Conservation (phyloP, 2,888 invertebrate genomes). For the Xanthorhoe designata region DNA sequence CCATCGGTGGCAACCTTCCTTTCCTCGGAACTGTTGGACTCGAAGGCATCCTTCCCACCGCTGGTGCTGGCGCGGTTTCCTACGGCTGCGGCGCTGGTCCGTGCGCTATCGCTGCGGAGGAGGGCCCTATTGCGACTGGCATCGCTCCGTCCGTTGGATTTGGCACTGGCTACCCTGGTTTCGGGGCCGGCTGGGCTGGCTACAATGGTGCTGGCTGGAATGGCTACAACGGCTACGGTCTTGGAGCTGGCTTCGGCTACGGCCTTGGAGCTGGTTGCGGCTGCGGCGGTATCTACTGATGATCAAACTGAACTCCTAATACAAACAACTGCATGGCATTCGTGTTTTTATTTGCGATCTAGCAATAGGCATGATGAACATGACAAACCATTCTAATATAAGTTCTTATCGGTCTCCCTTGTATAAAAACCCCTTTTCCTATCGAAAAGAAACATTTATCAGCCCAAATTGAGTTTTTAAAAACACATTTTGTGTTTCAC, state of each 20-base stretch:
- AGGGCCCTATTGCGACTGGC: slow-evolving; percentile 30
- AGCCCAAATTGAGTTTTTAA: no score
- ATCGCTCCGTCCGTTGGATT: slow-evolving; percentile 7
- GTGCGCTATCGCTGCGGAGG: slow-evolving; percentile 36
- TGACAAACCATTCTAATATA: no score
- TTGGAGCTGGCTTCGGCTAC: slow-evolving; percentile 10
- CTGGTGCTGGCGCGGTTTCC: slow-evolving; percentile 51
- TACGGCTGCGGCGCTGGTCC: slow-evolving; percentile 50
- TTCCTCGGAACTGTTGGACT: slow-evolving; percentile 54
- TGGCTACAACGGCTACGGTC: slow-evolving; percentile 4
- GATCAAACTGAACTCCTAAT: background rate
- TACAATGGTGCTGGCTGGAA: slow-evolving; percentile 12
- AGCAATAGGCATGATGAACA: no score
- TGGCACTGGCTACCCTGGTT: slow-evolving; percentile 10
- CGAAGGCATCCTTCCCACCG: slow-evolving; percentile 52
- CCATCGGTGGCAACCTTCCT: slow-evolving; percentile 54
- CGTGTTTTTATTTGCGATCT: background rate
- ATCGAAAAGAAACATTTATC: no score
- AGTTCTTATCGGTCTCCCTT: no score
- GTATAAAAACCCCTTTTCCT: no score
- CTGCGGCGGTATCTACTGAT: slow-evolving; percentile 13
- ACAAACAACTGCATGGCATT: background rate
- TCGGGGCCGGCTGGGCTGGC: slow-evolving; percentile 20
- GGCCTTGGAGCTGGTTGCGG: slow-evolving; percentile 12
- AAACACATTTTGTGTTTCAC: no score